Base-by-base conservation (phyloP, 2,113 vertebrate genomes). In the Astatotilapia flaviijosephi region DNA sequence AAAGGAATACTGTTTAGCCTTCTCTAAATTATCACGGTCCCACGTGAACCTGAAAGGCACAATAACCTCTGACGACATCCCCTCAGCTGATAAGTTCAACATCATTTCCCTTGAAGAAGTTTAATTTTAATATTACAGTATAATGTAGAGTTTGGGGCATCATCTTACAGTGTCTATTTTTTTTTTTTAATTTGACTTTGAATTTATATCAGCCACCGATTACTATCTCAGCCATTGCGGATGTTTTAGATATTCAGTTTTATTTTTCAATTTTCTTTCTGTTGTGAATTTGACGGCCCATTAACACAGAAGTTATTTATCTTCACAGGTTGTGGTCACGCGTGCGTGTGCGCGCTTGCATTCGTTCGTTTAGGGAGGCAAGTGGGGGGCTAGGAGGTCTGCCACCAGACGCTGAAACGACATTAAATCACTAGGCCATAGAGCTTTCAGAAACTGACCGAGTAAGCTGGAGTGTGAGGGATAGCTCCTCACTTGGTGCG, bases 401-500 rank as follows among this genome's bases (percentile, higher is more conserved):
- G 88, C 28, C 68, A 81, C 68, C 77, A 86, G 53, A 79, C 82
- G 70, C 79, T 53, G 83, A 70, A 21, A 42, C 80, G 80, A 80
- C 82, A 86, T 91, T 91, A 87, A 92, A 95, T 93, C 91, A 90
- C 58, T 19, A 31, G 77, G 79, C 51, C 83, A 45, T 42, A 53
- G 77, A 49, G 85, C 80, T 70, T 12, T 33, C 85, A 88, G 73
- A 87, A 93, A 86, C 81, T 90, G 92, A 90, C 88, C 86, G 91
- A 86, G 90, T 91, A 82, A 92, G 86, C 86, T 81, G 17, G 87
- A 90, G 89, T 88, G 90, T 85, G 91, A 93, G 62, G 89, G 86
- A 92, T 89, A 83, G 89, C 92, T 91, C 82, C 85, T 85, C 88
- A 90, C 86, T 94, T 91, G 84, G 84, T 91, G 88, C 73, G 31